Base-by-base conservation (phyloP, 2,113 vertebrate species). In the Xiphophorus couchianus region DNA sequence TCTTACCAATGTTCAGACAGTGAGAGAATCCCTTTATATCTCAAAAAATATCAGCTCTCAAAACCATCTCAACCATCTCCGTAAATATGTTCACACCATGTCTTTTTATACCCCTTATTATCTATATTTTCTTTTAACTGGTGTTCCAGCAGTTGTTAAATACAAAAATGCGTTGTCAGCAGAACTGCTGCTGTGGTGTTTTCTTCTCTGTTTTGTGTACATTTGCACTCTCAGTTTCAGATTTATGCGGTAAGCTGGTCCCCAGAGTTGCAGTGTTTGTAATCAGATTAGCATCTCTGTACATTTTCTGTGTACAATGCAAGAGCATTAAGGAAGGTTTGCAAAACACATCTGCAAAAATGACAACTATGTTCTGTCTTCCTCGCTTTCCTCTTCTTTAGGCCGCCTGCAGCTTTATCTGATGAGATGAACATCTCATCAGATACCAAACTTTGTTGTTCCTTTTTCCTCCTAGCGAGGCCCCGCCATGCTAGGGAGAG, bases 351-450 rank as follows among this genome's bases (percentile, higher is more conserved):
- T 85, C 58, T 79, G 69, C 69, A 70, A 76, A 31, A 82, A 80
- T 74, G 37, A 63, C 73, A 63, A 63, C 77, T 83, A 69, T 15
- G 27, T 75, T 44, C 2, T 15, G 27, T 28, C 31, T 63, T 25
- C 30, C 27, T 64, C 74, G 35, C 39, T 77, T 74, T 81, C 39
- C 72, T n/a, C 78, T 42, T 78, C 71, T 86, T 74, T 84, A 74
- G 80, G 79, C 87, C 78, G 89, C 89, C 82, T 88, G 73, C 81
- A 84, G 85, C 82, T 19, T 62, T 86, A 90, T 89, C 85, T 91
- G 81, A 71, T 76, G 35, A 85, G 93, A 95, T 94, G 83, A 69
- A 70, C 69, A 94, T 95, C 94, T 94, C 82, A 93, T 94, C 93
- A 84, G 88, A 90, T 90, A 90, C 77, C 51, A 80, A 58, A 87